Base-by-base conservation (phyloP, 1,140 invertebrate species). In the Telenomus remus region DNA sequence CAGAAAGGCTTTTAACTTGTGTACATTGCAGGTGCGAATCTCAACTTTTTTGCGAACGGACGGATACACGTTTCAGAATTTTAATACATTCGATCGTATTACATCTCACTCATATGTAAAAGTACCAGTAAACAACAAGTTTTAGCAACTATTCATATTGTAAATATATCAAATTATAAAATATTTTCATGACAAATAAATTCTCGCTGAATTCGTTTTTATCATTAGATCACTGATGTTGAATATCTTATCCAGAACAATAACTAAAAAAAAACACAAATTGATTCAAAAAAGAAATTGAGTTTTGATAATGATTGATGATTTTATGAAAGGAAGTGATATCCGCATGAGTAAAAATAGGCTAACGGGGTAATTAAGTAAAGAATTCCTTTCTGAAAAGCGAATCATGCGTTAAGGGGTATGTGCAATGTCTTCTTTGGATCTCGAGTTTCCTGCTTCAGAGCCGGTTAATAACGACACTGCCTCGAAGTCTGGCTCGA, bases 141-240 rank as follows among this genome's bases (percentile, higher is more conserved):
- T 53, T 76, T 69, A 78, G 74, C 44, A 80, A 50, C 6, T 27
- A 27, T 76, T 65, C 79, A 83, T 81, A 75, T 85, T 88, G 85
- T 87, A 87, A 69, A 88, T 88, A 88, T 73, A 82, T 77, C 85
- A 66, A 87, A 27, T 27, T 27, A 27, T 27, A 27, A 27, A 6
- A 27, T 88, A 88, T 87, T 88, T 87, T 83, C 81, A 86, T 85
- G 80, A 84, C 86, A 87, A 27, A 27, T 86, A 87, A 87, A 87
- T 78, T 79, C 79, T 81, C 81, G 76, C 76, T 79, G 79, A 80
- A 86, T 80, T 81, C 75, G 75, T 86, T 87, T 79, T 66, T 82
- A 80, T 79, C 64, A 66, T 66, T n/a, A 39, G n/a, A 39, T 44
- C 12, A 9, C 37, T 39, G 2, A 9, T 9, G 1, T 39, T 39